Base-by-base conservation (phyloP, 2,797 vertebrate genomes). In the Melanotaenia nigrans region DNA sequence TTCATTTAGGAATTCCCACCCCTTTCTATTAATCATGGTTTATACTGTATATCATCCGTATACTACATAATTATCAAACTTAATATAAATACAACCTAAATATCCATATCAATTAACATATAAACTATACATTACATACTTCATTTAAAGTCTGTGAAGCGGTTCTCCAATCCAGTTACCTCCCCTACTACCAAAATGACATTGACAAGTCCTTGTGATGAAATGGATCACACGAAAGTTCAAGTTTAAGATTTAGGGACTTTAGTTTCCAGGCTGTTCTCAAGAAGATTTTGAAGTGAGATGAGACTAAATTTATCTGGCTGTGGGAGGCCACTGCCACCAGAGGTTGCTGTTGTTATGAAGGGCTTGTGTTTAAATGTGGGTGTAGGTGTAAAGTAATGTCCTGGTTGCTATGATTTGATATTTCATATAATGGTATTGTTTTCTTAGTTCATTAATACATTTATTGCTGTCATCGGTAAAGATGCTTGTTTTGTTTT, bases 71-170 rank as follows among this genome's bases (percentile, higher is more conserved):
- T 30, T 30, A 30, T 30, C 30, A 4, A 30, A 30, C 30, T 30
- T 30, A 30, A 30, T 30, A 30, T 30, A 30, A 30, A 30, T 30
- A 30, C 30, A 30, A 30, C 30, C 30, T 30, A 30, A 30, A 30
- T 30, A 30, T 30, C 30, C 30, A 30, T 30, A 30, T 30, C 28
- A 30, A 30, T 30, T 30, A 30, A 30, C 28, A 30, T 30, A 30
- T 30, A 30, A 30, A 30, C 28, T 30, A 30, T 30, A 30, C 30
- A 30, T 30, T 30, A 11, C 64, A 69, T 75, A 1, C 16, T 65
- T 16, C 51, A 77, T 53, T 57, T 53, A 47, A 61, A 51, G 5
- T 75, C 5, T 5, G 25, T 68, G 18, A 32, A 59, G 24, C 8
- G 12, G 2, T 55, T 55, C 53, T 16, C 51, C 11, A 16, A 55